These are phyloP conservation scores for Pipistrellus pipistrellus DNA, from an alignment of 2,797 vertebrate species.

Conservation along the genomic window DNA sequence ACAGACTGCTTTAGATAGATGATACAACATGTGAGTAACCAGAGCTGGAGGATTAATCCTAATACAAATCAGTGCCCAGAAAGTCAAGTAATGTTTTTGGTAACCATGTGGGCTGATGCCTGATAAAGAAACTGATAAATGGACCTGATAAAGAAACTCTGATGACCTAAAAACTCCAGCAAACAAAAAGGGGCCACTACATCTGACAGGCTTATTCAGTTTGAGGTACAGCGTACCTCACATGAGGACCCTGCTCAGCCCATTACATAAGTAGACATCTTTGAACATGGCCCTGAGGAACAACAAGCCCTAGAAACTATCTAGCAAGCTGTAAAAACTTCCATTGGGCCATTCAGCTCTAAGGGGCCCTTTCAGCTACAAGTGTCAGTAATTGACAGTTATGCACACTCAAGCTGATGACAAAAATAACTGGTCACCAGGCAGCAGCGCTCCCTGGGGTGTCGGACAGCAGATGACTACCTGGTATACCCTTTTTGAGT, in stretches of 20 bases:
- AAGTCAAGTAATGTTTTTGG: background rate
- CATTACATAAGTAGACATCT: background rate
- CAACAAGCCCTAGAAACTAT: background rate
- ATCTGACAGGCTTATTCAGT: background rate
- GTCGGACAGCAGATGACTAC: background rate
- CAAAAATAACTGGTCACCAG: background rate
- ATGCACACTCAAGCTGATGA: background rate
- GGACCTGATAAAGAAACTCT: background rate
- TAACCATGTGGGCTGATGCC: background rate
- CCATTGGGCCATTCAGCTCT: background rate
- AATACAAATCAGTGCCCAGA: background rate
- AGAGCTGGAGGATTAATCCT: background rate
- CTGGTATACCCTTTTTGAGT: background rate
- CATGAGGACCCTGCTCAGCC: background rate
- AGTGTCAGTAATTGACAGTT: conserved; percentile 37
- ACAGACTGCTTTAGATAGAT: background rate
- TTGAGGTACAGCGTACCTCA: background rate
- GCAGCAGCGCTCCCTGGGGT: background rate
- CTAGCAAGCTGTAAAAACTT: background rate
- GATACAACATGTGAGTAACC: background rate
- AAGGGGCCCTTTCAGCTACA: background rate
- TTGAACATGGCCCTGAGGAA: background rate
- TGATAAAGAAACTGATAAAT: background rate
- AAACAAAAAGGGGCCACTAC: background rate
- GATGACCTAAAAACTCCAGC: background rate